Evolutionary conservation across 2,888 invertebrate genomes (phyloP).

Genomic region (Eupsilia transversa): DNA sequence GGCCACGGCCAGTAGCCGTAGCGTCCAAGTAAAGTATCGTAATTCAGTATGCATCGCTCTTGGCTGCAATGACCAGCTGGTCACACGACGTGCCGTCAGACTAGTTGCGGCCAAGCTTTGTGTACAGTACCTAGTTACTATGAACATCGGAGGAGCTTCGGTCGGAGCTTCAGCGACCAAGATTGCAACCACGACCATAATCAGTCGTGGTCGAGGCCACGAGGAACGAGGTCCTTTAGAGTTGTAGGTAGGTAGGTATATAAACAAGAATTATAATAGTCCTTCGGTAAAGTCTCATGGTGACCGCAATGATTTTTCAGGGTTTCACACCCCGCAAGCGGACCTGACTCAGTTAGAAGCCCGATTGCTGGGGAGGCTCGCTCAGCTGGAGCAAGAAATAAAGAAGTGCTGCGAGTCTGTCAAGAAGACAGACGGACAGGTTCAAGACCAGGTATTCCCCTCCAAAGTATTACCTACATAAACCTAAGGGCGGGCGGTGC

Average conservation of each 20-base stretch:
- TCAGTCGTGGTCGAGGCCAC: neutral
- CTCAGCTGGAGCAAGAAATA: constrained; percentile 77
- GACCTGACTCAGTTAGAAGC: constrained; percentile 14
- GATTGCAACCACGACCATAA: neutral
- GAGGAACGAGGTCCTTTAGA: no score
- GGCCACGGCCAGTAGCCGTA: neutral
- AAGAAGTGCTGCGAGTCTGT: constrained; percentile 78
- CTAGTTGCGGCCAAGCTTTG: neutral
- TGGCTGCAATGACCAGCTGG: neutral
- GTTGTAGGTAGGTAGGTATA: no score
- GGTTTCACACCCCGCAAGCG: neutral
- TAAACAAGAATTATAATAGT: neutral
- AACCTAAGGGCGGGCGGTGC: no score
- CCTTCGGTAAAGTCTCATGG: neutral
- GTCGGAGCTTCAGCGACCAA: neutral
- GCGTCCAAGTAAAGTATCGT: neutral
- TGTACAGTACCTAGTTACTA: neutral
- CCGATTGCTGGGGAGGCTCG: constrained; percentile 72
- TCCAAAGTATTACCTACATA: neutral
- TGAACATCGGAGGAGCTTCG: neutral
- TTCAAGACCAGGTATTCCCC: constrained; percentile 76
- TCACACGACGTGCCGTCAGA: neutral
- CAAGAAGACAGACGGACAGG: constrained; percentile 72
- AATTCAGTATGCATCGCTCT: neutral
- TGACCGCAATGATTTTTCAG: constrained; percentile 12